phyloP scores from a whole-genome alignment of 2,113 vertebrate species.

The Microtus montanus region DNA sequence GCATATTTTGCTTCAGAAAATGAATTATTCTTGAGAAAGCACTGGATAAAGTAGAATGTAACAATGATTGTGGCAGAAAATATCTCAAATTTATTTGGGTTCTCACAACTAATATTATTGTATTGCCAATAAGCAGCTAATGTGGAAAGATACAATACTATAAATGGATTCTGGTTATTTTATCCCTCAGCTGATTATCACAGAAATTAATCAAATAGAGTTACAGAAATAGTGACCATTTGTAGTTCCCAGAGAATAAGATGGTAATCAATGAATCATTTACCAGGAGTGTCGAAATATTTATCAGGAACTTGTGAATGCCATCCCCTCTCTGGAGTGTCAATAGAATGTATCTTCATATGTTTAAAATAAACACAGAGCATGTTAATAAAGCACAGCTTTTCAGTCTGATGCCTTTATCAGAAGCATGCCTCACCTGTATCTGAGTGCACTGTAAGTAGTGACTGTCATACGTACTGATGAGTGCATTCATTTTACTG shows the following conservation, averaged over 20 bases:
- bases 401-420: background rate
- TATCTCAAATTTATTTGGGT: constrained; percentile 9
- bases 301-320: background rate
- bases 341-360: background rate
- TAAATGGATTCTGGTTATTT: constrained; percentile 17
- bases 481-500: background rate
- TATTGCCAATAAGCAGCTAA: background rate
- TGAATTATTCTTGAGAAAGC: constrained; percentile 1
- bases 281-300: background rate
- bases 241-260: constrained; percentile 17
- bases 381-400: background rate
- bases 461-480: background rate
- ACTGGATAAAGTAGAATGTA: background rate
- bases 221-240: background rate
- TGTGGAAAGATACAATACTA: background rate
- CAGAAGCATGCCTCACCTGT: background rate
- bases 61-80: background rate
- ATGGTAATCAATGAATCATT: background rate
- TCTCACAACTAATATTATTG: constrained; percentile 33
- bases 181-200: constrained; percentile 15
- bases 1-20: background rate
- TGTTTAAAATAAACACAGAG: constrained; percentile 25
- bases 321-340: background rate
- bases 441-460: background rate
- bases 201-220: background rate